Evolutionary conservation across 1,140 invertebrate genomes (phyloP).

Genomic region (Idris sp.): DNA sequence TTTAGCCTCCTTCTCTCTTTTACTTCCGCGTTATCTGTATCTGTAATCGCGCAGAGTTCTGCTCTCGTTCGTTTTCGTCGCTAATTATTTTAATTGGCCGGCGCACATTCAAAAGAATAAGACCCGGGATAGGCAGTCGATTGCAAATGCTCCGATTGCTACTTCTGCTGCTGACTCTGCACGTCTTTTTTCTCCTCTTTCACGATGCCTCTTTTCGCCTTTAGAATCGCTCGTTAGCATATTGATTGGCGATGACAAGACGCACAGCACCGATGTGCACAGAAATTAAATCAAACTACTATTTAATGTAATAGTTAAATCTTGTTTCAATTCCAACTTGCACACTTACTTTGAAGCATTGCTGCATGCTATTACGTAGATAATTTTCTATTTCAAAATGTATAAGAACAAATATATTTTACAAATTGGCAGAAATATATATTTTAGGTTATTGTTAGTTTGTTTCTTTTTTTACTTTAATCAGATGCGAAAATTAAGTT

Average conservation of each 20-base stretch:
- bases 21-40: slow-evolving; percentile 67
- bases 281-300: slow-evolving; percentile 69
- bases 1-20: slow-evolving; percentile 35
- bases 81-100: slow-evolving; percentile 77
- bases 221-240: slow-evolving; percentile 75
- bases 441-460: slow-evolving; percentile 5
- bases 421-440: too few relatives aligned
- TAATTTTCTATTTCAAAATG: too few relatives aligned
- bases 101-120: slow-evolving; percentile 73
- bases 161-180: slow-evolving; percentile 62
- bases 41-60: slow-evolving; percentile 67
- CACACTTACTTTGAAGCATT: slow-evolving; percentile 23
- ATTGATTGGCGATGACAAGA: slow-evolving; percentile 78
- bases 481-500: not conserved
- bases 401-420: too few relatives aligned
- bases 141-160: slow-evolving; percentile 67
- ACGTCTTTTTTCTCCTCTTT: slow-evolving; percentile 54
- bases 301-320: slow-evolving; percentile 63
- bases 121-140: slow-evolving; percentile 63
- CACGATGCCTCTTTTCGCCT: slow-evolving; percentile 46
- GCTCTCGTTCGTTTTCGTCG: slow-evolving; percentile 72
- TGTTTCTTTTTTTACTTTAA: not conserved
- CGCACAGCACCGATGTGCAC: slow-evolving; percentile 61
- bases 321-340: slow-evolving; percentile 17
- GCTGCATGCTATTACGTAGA: too few relatives aligned